Conservation (phyloP, 2,113 vertebrate genomes). For the Larimichthys crocea region DNA sequence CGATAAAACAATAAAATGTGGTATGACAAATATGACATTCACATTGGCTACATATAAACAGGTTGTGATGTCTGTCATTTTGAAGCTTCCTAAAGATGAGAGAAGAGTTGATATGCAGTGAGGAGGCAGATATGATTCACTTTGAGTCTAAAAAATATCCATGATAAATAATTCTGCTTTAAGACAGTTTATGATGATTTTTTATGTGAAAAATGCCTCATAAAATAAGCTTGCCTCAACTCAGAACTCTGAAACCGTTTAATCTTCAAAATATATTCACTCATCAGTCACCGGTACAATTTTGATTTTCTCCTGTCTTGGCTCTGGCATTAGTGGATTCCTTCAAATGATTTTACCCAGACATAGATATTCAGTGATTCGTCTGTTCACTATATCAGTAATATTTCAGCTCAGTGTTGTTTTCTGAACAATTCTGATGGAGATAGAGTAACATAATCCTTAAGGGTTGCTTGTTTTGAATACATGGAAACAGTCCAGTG, state of each 20-base stretch:
- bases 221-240: not conserved
- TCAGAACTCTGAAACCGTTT: not conserved
- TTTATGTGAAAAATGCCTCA: not conserved
- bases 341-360: not conserved
- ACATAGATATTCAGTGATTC: not conserved
- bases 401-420: not conserved
- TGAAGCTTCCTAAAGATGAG: not conserved
- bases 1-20: not conserved
- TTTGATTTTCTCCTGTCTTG: not conserved
- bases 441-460: slow-evolving; percentile 15
- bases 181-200: not conserved
- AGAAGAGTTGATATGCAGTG: not conserved
- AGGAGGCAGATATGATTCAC: not conserved
- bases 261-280: not conserved
- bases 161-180: not conserved
- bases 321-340: not conserved
- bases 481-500: slow-evolving; percentile 14
- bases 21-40: not conserved
- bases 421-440: not conserved
- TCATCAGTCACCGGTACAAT: not conserved
- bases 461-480: slow-evolving; percentile 21
- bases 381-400: not conserved
- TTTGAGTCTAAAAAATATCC: not conserved
- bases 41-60: not conserved
- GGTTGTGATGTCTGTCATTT: not conserved